Conservation (phyloP, 92 coral and sea anemone species). For the Umimayanthus kanabou region DNA sequence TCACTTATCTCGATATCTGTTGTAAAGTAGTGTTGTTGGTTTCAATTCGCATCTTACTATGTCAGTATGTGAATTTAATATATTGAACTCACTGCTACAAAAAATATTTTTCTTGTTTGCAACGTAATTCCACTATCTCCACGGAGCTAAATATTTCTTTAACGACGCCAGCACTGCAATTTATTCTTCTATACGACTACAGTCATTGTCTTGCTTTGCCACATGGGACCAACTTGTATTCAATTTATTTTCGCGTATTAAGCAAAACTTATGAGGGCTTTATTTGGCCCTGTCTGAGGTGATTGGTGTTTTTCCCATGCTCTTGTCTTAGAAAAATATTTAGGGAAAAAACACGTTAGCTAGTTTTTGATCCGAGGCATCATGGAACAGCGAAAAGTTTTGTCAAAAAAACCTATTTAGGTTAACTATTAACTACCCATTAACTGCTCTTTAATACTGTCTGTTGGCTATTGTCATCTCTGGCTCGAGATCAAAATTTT, state of each 20-base stretch:
- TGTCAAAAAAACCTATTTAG: not conserved
- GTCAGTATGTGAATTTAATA: too few species aligned
- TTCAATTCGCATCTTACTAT: not conserved
- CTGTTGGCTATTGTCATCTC: not conserved
- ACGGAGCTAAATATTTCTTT: not conserved
- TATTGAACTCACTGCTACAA: not conserved
- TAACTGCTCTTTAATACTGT: not conserved
- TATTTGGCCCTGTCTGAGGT: not conserved
- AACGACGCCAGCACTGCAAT: not conserved
- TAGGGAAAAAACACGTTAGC: not conserved
- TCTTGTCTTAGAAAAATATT: not conserved
- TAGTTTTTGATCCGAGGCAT: not conserved
- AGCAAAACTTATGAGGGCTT: not conserved
- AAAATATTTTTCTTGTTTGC: not conserved
- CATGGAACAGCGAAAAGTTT: not conserved
- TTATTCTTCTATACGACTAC: not conserved
- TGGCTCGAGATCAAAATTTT: too few species aligned
- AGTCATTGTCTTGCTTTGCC: not conserved
- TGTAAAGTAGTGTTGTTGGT: not conserved
- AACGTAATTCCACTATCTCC: not conserved
- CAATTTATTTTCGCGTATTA: constrained; percentile 7
- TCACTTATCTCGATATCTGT: not conserved
- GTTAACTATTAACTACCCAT: not conserved
- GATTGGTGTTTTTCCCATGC: not conserved
- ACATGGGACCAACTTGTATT: constrained; percentile 19